Evolutionary conservation across 1,140 invertebrate genomes (phyloP), one percentile per base, ranked within the genome.

Genomic region (Adoxophyes honmai): DNA sequence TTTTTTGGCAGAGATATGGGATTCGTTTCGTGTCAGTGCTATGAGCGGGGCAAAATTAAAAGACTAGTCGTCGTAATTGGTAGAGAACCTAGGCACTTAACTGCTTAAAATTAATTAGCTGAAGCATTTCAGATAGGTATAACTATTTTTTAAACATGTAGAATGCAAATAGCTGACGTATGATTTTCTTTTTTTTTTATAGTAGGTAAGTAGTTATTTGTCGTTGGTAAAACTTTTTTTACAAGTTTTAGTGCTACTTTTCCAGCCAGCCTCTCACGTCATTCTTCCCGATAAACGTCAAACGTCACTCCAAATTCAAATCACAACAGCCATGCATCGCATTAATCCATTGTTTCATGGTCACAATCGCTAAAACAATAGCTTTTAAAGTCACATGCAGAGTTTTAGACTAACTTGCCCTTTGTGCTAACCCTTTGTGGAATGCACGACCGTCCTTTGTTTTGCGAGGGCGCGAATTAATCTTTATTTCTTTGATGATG

Each of bases 401-500:
- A 84, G 84, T 77, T 87, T 81, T 84, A 83, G 83, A 75, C 61
- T 72, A 75, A 80, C 68, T 69, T 68, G 63, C 59, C 57, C 60
- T 68, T 75, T 82, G 70, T 73, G 51, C 16, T 67, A 71, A 75
- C 74, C 80, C 75, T 81, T 82, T 81, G 68, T 81, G 70, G 68
- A 62, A 36, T 68, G 68, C 60, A 74, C 62, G 65, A 51, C 62
- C 70, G 55, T 52, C 57, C 70, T 75, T 85, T 87, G 81, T 87
- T 83, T 70, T 75, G 60, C 57, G 57, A 68, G 73, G 68, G 80
- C 73, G 74, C 60, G 78, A 84, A 87, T 86, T 87, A 87, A 87
- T 86, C 82, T 78, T 72, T 79, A 82, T 78, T 81, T 80, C 81
- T 85, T 84, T 83, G 83, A 86, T 82, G 64, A 75, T 73, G 65